Percentiles rank a stretch among this genome's conserved stretches.
phyloP scores from a whole-genome alignment of 2,113 vertebrate genomes.

The Hypomesus transpacificus region DNA sequence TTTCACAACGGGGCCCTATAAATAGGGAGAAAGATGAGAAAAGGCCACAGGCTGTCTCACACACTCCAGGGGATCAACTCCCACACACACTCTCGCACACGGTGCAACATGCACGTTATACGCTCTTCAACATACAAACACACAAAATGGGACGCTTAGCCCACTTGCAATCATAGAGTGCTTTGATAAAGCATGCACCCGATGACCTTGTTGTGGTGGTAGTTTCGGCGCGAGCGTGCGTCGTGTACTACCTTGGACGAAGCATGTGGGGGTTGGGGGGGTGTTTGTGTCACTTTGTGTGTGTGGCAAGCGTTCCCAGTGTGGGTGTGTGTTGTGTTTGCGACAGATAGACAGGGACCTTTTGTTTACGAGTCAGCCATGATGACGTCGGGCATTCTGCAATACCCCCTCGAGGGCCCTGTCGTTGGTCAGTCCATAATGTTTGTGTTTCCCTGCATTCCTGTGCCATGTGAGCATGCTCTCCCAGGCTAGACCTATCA shows the following conservation, averaged over 20 bases:
- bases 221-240: too few species aligned
- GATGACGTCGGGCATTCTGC: conserved; percentile 45
- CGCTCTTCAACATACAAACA: too few species aligned
- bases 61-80: conserved; percentile 24
- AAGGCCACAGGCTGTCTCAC: conserved; percentile 13
- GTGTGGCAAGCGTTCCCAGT: conserved; percentile 21
- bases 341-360: conserved; percentile 37
- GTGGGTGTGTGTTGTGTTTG: conserved; percentile 47
- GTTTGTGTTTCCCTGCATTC: conserved; percentile 29
- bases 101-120: too few species aligned
- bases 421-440: conserved; percentile 25
- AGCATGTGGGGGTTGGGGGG: background rate
- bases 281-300: background rate
- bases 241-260: background rate
- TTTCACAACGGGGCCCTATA: conserved; percentile 38
- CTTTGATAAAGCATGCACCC: too few species aligned
- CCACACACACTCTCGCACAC: conserved; percentile 21
- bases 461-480: background rate
- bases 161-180: too few species aligned
- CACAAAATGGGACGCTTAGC: too few species aligned
- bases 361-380: conserved; percentile 46
- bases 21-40: conserved; percentile 34
- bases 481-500: too few species aligned
- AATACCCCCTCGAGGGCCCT: conserved; percentile 28
- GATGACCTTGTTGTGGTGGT: too few species aligned